phyloP scores from a whole-genome alignment of 2,888 invertebrate genomes.

The Orchestes rusci region DNA sequence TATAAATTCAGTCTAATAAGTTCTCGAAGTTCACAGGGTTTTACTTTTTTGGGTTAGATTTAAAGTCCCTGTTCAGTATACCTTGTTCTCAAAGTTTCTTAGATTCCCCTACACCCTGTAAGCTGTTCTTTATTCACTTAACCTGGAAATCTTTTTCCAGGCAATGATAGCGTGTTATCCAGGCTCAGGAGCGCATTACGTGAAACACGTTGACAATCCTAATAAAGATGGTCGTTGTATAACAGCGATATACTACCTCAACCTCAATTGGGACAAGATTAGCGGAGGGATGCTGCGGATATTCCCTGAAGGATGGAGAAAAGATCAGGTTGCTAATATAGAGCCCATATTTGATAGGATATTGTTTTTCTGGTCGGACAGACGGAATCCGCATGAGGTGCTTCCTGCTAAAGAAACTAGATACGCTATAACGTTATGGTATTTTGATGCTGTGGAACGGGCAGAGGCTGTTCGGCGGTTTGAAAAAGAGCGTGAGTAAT shows the following conservation, averaged over 20 bases:
- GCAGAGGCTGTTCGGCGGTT: slow-evolving; percentile 62
- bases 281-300: slow-evolving; percentile 86
- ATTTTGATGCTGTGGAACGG: slow-evolving; percentile 79
- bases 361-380: slow-evolving; percentile 96
- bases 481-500: slow-evolving; percentile 47
- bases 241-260: slow-evolving; percentile 96
- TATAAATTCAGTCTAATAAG: too few species aligned
- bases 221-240: slow-evolving; percentile 94
- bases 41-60: too few species aligned
- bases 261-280: slow-evolving; percentile 84
- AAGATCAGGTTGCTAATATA: slow-evolving; percentile 64
- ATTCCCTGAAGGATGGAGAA: slow-evolving; percentile 72
- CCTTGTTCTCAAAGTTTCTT: too few species aligned
- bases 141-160: slow-evolving; percentile 60
- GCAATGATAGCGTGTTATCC: slow-evolving; percentile 99
- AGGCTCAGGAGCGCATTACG: slow-evolving; percentile 88
- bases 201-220: slow-evolving; percentile 97
- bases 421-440: slow-evolving; percentile 90
- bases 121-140: too few species aligned
- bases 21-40: too few species aligned
- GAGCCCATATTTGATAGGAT: slow-evolving; percentile 90
- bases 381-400: slow-evolving; percentile 95
- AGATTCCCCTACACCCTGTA: too few species aligned
- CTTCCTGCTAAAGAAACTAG: slow-evolving; percentile 84
- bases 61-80: too few species aligned